Base-by-base conservation (phyloP, 2,113 vertebrate genomes). In the Sterrhoptilus dennistouni region DNA sequence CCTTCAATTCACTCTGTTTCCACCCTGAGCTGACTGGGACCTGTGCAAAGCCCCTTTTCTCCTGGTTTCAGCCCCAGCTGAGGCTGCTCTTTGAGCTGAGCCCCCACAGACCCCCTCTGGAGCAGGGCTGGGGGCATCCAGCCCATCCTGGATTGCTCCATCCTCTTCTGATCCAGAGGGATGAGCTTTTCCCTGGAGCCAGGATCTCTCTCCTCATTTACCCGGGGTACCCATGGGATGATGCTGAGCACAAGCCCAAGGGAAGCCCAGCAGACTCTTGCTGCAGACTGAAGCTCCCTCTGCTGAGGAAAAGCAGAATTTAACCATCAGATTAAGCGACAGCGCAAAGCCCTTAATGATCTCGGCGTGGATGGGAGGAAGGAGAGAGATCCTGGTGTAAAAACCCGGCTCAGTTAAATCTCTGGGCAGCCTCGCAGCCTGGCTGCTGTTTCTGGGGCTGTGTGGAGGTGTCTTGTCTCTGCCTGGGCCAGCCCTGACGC, bases 241-340 rank as follows among this genome's bases (percentile, higher is more conserved):
- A 27, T 19, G 35, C 64, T 35, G 35, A 40, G 36, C 25, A 36
- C n/a, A 0, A 7, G 15, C 36, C 59, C 77, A 28, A 33, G 63
- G 1, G 21, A 21, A 60, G 25, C 28, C 22, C 20, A 5, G 25
- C 1, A 1, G 17, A 38, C 45, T 88, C 49, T 80, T 96, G 68
- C 75, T 82, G 63, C 86, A 97, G 97, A 75, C 96, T 96, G 59
- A 97, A 92, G 96, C 96, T 96, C 97, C 97, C 97, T 96, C 97
- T 97, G 79, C 96, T 84, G 97, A 96, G 83, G 66, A 76, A 94
- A 96, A 47, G 0, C 86, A 79, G 79, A 86, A 84, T 40, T 87
- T 42, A 53, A 57, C 24, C 28, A 59, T 64, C 56, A 28, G 53
- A 64, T 77, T 29, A 74, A 92, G 76, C 5, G 87, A 36, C 53